Base-by-base conservation (phyloP, 2,888 invertebrate genomes). In the Callyntrura sp. region DNA sequence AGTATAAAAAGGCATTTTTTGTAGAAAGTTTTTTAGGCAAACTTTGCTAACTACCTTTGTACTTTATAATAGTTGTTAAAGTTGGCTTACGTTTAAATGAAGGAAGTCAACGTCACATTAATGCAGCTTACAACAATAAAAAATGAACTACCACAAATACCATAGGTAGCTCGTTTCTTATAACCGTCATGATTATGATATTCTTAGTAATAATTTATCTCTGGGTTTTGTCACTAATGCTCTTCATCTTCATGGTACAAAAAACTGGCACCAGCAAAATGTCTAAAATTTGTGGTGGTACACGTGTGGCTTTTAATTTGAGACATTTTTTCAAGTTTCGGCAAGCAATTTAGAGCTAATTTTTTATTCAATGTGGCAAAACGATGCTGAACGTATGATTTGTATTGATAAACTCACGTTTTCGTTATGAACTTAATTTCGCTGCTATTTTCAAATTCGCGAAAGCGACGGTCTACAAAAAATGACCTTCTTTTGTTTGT, bases 401-500 rank as follows among this genome's bases (percentile, higher is more conserved):
- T 43, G 28, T 48, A 60, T 68, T 14, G 8, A 79, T 9, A 35
- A 79, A 60, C 23, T 60, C 82, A 82, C 65, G 82, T 65, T 82
- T 65, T 45, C 48, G 14, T 48, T 51, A 82, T 62, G 23, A 82
- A 60, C 35, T 35, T 35, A 35, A 35, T 35, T 35, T 35, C 3
- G 35, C 2, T 35, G 35, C 6, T 35, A 35, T 35, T 76, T 76
- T 43, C 8, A 82, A 62, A 43, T 60, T 35, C 35, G 35, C 35
- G 35, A 35, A 35, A 4, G 35, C 35, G 35, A 20, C 73, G 57
- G 43, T 57, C 70, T 45, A 45, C 28, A 84, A 85, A 85, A 85
- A 62, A 55, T 51, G 86, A 86, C 86, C 86, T 86, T 86, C 78
- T 79, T 86, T 86, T 86, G 86, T 86, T 86, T 79, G 79, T 6